Evolutionary conservation across 2,113 vertebrate species (phyloP).

Genomic region (Thinocorus orbignyianus): DNA sequence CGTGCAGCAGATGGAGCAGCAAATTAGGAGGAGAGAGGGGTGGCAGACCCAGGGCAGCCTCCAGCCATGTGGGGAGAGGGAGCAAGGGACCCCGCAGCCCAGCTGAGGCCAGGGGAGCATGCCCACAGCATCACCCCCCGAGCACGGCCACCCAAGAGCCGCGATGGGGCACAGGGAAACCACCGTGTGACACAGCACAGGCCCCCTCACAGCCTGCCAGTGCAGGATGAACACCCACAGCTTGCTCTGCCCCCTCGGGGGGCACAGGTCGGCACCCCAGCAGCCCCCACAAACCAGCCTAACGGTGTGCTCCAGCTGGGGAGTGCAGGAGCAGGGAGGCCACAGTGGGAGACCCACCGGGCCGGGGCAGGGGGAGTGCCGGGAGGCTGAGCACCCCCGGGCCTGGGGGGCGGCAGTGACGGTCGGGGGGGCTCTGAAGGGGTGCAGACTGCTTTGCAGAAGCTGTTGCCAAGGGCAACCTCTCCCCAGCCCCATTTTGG

Average conservation of each 20-base stretch:
- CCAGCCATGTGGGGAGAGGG: not conserved
- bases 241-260: not conserved
- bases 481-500: not conserved
- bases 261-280: not conserved
- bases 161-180: not conserved
- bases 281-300: not conserved
- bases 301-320: not conserved
- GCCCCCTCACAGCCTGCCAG: rapidly evolving
- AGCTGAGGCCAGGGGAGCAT: rapidly evolving
- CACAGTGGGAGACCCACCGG: not conserved
- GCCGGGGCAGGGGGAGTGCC: not conserved
- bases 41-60: not conserved
- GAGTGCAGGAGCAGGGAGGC: rapidly evolving
- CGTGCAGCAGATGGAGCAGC: not conserved
- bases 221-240: not conserved
- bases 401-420: not conserved
- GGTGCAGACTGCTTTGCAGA: not conserved
- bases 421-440: not conserved
- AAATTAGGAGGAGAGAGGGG: not conserved
- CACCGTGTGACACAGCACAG: not conserved
- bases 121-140: not conserved
- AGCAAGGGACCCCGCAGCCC: not conserved
- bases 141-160: rapidly evolving
- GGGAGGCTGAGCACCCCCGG: not conserved
- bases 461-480: not conserved